phyloP scores from a whole-genome alignment of 2,888 invertebrate species.

The Limenitis arthemis region DNA sequence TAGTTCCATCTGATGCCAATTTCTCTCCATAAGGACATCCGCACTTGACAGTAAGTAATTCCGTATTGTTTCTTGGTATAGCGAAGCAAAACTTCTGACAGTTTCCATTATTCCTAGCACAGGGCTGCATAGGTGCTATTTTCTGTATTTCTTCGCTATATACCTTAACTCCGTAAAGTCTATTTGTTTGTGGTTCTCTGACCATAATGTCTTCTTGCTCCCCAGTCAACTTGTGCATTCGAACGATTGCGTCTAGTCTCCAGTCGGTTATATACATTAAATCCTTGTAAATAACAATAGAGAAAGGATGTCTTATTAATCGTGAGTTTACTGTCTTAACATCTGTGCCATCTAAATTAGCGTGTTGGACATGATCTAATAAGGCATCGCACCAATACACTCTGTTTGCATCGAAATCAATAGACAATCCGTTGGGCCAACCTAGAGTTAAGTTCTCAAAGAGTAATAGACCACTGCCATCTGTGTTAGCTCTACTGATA shows the following conservation, averaged over 20 bases:
- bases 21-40: constrained; percentile 96
- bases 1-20: constrained; percentile 77
- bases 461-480: constrained; percentile 89
- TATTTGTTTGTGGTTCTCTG: constrained; percentile 90
- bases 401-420: constrained; percentile 90
- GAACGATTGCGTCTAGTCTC: constrained; percentile 94
- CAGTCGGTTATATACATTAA: constrained; percentile 98
- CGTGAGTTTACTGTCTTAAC: constrained; percentile 91
- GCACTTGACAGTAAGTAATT: constrained; percentile 77
- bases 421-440: constrained; percentile 97
- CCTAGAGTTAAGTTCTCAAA: constrained; percentile 94
- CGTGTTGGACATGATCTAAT: constrained; percentile 95
- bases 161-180: constrained; percentile 92
- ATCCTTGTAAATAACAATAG: constrained; percentile 89
- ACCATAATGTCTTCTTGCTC: constrained; percentile 90
- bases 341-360: constrained; percentile 91
- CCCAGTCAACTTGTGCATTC: constrained; percentile 90
- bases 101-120: constrained; percentile 87
- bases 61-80: constrained; percentile 76
- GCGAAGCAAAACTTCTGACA: constrained; percentile 98
- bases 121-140: constrained; percentile 83
- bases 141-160: constrained; percentile 84
- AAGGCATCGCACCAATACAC: constrained; percentile 98
- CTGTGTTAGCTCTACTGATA: constrained; percentile 92
- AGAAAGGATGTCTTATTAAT: constrained; percentile 91